Evolutionary conservation across 1,140 invertebrate species (phyloP), one percentile per base, ranked within the genome.

Genomic region (Brachionus rubens): DNA sequence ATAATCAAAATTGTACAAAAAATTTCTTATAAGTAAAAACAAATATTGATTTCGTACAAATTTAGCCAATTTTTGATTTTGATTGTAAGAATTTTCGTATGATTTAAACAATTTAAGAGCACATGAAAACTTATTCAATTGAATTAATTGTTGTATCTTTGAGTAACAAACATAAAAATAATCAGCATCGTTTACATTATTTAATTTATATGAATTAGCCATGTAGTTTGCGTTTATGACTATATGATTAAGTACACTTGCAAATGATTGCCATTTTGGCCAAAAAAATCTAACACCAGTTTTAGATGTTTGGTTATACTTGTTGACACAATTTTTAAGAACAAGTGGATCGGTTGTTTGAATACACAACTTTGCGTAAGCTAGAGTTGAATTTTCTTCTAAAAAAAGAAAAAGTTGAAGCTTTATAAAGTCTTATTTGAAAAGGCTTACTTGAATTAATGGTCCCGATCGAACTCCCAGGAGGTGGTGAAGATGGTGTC

Each of bases 201-300:
- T 33, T 50, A 54, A 30, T 54, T 72, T 65, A 43, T 41, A 65
- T n/a, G 40, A 65, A 65, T 65, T 50, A 19, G 68, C 28, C 30
- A 40, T 48, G n/a, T 50, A 40, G 46, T 40, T 48, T 24, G 68
- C 5, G 26, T 40, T 72, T 19, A 46, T 33, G 7, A 50, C 43
- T 50, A 72, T 50, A 30, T 72, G 48, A 40, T 72, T 54, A 2
- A 72, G 30, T 59, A 33, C 14, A 36, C 36, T 59, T 10, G 54
- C 54, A 19, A 16, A 59, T 36, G n/a, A 6, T 36, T 72, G 68
- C 68, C 68, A 72, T 36, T 54, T 48, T 3, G 68, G 68, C 68
- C 68, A 72, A 46, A 72, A 72, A 54, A 72, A 72, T 41, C 68
- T 48, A 21, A 48, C n/a, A 9, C 46, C 68, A 33, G 28, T 10